Base-by-base conservation (phyloP, 2,797 vertebrate species). In the Carduelis carduelis region DNA sequence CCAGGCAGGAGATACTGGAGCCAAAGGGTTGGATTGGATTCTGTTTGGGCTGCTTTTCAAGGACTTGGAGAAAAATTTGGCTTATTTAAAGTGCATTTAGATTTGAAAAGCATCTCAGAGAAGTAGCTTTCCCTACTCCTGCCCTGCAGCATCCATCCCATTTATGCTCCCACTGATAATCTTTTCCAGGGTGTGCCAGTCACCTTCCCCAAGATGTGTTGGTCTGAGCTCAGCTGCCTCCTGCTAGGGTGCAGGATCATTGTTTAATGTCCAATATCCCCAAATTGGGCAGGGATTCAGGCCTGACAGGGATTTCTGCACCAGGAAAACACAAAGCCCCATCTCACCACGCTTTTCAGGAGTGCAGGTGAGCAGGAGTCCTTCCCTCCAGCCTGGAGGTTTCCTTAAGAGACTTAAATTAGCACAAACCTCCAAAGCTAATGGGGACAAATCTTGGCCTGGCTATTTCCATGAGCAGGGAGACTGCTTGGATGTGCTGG, bases 11-110 rank as follows among this genome's bases (percentile, higher is more conserved):
- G 64, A 27, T 34, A 13, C 0, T 44, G 30, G 57, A 92, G 78
- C 78, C 56, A 64, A 37, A 30, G 37, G 49, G 43, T 30, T 30
- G 3, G 49, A 44, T 2, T 12, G 13, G 24, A n/a, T 74, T 63
- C 69, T 15, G 26, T 71, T 69, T 41, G 52, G 65, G 72, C 69
- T 95, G 61, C 91, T 96, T 89, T 90, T 87, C 47, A 8, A 87
- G 39, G 82, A 55, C 49, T 80, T 78, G 15, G 71, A 60, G 52
- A 61, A 69, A 63, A 93, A 71, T 8, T 14, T 85, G 89, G 87
- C 68, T 16, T 80, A 39, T 79, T 93, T 96, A 95, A 95, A 97
- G 93, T 95, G 94, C 94, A 60, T 91, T 91, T 64, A 78, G 46
- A 92, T 49, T 83, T 93, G 89, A 89, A 94, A 95, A 95, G 79